phyloP scores from a whole-genome alignment of 2,888 invertebrate species.

The Zygogramma bicolorata region DNA sequence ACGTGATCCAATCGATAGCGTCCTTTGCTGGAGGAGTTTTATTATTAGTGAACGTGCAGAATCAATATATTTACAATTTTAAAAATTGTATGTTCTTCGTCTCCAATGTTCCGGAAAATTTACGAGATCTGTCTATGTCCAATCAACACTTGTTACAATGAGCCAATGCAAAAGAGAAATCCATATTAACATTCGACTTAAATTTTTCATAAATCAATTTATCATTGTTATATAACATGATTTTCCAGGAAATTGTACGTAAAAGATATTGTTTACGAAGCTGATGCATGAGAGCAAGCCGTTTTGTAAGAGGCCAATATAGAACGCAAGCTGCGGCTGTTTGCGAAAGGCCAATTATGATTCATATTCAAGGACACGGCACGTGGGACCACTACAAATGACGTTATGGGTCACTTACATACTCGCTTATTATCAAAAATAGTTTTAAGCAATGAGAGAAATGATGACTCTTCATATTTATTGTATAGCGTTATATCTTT shows the following conservation, averaged over 20 bases:
- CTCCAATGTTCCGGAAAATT: constrained; percentile 3
- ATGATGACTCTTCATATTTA: too few species aligned
- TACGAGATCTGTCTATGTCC: not conserved
- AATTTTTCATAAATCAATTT: too few species aligned
- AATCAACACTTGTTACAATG: not conserved
- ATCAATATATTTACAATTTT: constrained; percentile 52
- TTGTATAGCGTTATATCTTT: too few species aligned
- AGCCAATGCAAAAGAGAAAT: not conserved
- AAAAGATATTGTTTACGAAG: too few species aligned
- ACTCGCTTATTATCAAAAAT: too few species aligned
- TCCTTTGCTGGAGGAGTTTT: constrained; percentile 47
- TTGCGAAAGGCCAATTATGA: not conserved
- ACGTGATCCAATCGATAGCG: constrained; percentile 55
- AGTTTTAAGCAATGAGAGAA: too few species aligned
- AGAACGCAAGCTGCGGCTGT: not conserved
- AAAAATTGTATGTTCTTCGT: constrained; percentile 19
- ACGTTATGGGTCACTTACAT: too few species aligned
- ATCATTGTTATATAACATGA: too few species aligned
- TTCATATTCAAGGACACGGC: not conserved
- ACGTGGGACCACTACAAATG: not conserved
- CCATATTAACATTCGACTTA: too few species aligned
- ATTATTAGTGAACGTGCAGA: constrained; percentile 44
- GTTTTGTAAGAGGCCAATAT: not conserved
- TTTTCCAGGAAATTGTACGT: too few species aligned
- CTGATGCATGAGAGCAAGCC: too few species aligned